Evolutionary conservation across 1,140 invertebrate species (phyloP).

Genomic region (Pantala flavescens): DNA sequence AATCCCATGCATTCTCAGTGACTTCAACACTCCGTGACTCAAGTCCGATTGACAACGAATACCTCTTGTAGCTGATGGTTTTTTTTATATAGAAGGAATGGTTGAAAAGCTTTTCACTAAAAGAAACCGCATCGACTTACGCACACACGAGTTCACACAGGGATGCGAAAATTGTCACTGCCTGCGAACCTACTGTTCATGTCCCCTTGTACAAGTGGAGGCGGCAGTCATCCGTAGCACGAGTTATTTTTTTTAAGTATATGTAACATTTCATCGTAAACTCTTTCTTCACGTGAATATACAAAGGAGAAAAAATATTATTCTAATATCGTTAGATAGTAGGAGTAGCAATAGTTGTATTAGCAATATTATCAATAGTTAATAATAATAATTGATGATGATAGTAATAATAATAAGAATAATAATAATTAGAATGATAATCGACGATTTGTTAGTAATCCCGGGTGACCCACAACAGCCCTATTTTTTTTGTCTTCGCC

Average conservation of each 20-base stretch:
- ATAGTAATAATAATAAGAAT: background rate
- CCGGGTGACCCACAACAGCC: background rate
- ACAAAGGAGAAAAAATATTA: background rate
- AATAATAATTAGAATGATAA: background rate
- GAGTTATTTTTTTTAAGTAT: background rate
- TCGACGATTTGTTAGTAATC: background rate
- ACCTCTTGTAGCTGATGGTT: too few species aligned
- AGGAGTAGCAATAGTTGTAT: conserved; percentile 5
- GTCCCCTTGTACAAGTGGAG: background rate
- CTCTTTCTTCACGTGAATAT: background rate
- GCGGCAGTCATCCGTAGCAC: conserved; percentile 6
- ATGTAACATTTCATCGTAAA: background rate
- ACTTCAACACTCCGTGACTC: too few species aligned
- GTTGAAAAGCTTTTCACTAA: background rate
- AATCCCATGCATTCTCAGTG: too few species aligned
- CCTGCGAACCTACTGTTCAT: background rate
- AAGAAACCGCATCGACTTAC: background rate
- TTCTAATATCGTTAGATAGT: background rate
- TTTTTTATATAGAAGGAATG: background rate
- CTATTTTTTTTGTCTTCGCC: background rate
- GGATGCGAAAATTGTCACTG: background rate
- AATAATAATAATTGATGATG: conserved; percentile 11
- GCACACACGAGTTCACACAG: background rate
- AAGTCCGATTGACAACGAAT: too few species aligned
- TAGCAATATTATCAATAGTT: background rate